Conservation (phyloP, 2,113 vertebrate species). For the Lathamus discolor region DNA sequence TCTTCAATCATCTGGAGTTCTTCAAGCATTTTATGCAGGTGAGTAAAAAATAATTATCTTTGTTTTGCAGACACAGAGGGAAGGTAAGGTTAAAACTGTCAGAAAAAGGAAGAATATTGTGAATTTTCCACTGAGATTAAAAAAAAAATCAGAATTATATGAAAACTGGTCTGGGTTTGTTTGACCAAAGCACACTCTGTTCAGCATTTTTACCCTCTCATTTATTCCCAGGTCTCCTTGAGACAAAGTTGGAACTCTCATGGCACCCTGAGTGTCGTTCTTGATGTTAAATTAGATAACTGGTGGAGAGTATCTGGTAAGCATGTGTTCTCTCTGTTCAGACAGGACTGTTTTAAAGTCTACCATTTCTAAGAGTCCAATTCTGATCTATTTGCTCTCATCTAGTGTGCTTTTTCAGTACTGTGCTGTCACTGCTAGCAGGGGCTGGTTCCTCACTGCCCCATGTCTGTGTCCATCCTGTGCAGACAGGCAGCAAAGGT, state of each 20-base stretch:
- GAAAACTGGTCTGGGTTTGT: background rate
- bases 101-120: background rate
- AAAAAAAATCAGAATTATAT: background rate
- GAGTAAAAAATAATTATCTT: slow-evolving; percentile 49
- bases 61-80: background rate
- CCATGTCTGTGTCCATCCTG: background rate
- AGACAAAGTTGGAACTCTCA: background rate
- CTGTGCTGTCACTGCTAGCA: background rate
- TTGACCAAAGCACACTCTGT: background rate
- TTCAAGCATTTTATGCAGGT: slow-evolving; percentile 55
- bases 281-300: background rate
- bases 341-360: background rate
- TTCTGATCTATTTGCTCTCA: background rate
- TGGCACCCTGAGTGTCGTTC: background rate
- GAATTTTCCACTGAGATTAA: background rate
- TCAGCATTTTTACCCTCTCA: background rate
- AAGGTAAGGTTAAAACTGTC: background rate
- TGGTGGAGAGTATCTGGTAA: background rate
- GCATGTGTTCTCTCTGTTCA: background rate
- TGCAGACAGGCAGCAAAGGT: background rate
- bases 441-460: background rate
- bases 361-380: background rate
- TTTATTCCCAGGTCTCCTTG: background rate
- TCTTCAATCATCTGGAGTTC: slow-evolving; percentile 41
- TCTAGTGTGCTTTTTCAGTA: background rate